Percentiles rank a stretch among this genome's conserved stretches.
Conservation (phyloP, 2,113 vertebrate species). For the western clawed frog (Xenopus tropicalis) region UCB_Xtro_10.0 CM004449.2:36171001-36171500, state of each 20-base stretch:
- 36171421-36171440: constrained; percentile 57
- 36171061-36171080: constrained; percentile 58
- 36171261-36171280: constrained; percentile 59
- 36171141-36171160: constrained; percentile 61
- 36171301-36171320: constrained; percentile 47
- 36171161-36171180: constrained; percentile 55
- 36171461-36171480: constrained; percentile 65
- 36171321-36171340: constrained; percentile 54
- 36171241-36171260: constrained; percentile 58
- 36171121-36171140: constrained; percentile 65
- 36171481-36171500: constrained; percentile 67
- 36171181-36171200: rapidly evolving
- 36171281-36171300: constrained; percentile 63
- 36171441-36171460: constrained; percentile 55
- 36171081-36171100: constrained; percentile 65
- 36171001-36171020: constrained; percentile 36
- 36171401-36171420: constrained; percentile 52
- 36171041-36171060: constrained; percentile 68
- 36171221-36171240: constrained; percentile 58
- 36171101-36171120: constrained; percentile 61
- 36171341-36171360: constrained; percentile 54
- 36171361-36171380: constrained; percentile 63
- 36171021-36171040: constrained; percentile 63
- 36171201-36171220: constrained; percentile 1
- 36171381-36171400: constrained; percentile 69